Base-by-base conservation (phyloP, 2,888 invertebrate genomes). In the Harmothoe impar region DNA sequence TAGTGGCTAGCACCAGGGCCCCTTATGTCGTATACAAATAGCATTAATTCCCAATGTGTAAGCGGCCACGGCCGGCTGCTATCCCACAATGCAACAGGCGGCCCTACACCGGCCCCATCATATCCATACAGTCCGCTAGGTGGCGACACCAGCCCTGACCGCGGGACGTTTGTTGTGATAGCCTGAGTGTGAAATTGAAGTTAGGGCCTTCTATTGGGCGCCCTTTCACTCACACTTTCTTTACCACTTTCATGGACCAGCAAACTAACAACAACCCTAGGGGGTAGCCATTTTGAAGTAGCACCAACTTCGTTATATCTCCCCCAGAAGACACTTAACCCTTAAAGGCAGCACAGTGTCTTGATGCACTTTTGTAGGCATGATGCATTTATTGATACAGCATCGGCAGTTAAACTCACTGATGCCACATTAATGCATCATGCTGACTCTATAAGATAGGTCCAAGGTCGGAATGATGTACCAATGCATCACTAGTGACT, bases 21-120 rank as follows among this genome's bases (percentile, higher is more conserved):
- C 84, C 23, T 84, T 84, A 84, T 84, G 51, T 17, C n/a, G 84
- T 84, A 84, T 84, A 84, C 84, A 84, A 84, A 84, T 43, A 84
- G 51, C 84, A 84, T 84, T 84, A 84, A 84, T 84, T 84, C 84
- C 43, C 84, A 20, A 25, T 84, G 84, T 51, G 51, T 84, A 84
- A 51, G 33, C 23, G 10, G 43, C 51, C 84, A 84, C n/a, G 51
- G 51, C 23, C 43, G 33, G 25, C n/a, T 51, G 51, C 23, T 23
- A 35, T 15, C 43, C 15, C 35, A 84, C 84, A 84, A 84, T 84
- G 78, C 31, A 43, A 78, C 31, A 20, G 17, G 31, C 43, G 23
- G 3, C 84, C 84, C 0, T 35, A 33, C n/a, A 72, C 0, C 43
- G 29, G 20, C 15, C 31, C 51, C 84, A 84, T 84, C 84, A 43